Base-by-base conservation (phyloP, 2,113 vertebrate species). In the Raja brachyura region DNA sequence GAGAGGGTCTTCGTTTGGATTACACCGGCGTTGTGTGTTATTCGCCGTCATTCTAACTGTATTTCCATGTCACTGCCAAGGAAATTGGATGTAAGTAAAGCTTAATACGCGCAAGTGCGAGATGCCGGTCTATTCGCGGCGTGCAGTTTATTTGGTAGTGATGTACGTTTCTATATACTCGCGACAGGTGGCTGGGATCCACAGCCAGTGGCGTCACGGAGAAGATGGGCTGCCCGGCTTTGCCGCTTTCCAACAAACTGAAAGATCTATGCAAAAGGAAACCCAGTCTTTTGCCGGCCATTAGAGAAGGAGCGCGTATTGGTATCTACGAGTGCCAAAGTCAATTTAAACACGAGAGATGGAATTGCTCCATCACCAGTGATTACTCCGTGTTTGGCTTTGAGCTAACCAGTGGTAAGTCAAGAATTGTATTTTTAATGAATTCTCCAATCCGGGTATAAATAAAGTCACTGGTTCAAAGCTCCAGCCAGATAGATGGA, bases 291-390 rank as follows among this genome's bases (percentile, higher is more conserved):
- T 94, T 98, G 94, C 95, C 97, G n/a, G 97, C 97, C 95, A 95
- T 99, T 94, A 96, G 95, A 31, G 97, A 97, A 93, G 98, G 98
- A 93, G 98, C 98, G 11, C 97, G 97, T 7, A 95, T 99, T 93
- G 98, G 97, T 93, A 95, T 98, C 88, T 93, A 96, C 25, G 98
- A 98, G 95, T 99, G 98, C 95, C 96, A 97, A 93, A 97, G 95
- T 81, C 98, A 99, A 95, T 99, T 99, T 96, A 95, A 96, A 93
- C 97, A 98, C 93, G 98, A 99, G 95, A 95, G 98, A 74, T 99
- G 98, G 98, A 98, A 99, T 96, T 99, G 98, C 95, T 96, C 94
- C 93, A 96, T 96, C 25, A 93, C 93, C 20, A 83, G 94, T 93
- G 85, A 96, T 59, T 81, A 94, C 0, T 94, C 96, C 0, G 95